A percentile compares a stretch with the other conserved stretches of the same genome.
Conservation (phyloP, 2,888 invertebrate species). For the Troglohyphantes excavatus region DNA sequence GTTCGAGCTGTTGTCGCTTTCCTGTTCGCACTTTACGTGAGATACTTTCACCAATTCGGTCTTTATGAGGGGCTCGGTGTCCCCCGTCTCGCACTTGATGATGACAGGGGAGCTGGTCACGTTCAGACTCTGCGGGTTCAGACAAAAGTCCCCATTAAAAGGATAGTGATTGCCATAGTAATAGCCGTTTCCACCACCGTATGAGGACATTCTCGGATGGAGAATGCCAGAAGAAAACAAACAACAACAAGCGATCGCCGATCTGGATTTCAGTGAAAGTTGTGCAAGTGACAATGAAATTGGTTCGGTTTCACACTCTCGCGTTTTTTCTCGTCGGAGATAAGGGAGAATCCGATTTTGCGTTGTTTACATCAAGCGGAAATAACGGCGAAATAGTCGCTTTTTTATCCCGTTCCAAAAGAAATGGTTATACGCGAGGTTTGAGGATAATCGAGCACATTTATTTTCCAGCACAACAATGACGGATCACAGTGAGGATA, state of each 20-base stretch:
- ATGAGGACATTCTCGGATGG: constrained; percentile 69
- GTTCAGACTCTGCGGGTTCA: constrained; percentile 51
- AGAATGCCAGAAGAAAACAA: constrained; percentile 42
- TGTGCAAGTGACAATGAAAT: constrained; percentile 46
- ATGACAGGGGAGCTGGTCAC: constrained; percentile 43
- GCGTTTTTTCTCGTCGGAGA: not conserved
- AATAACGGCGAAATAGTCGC: not conserved
- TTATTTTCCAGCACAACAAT: constrained; percentile 61
- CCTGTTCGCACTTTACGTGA: constrained; percentile 26
- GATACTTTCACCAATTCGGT: constrained; percentile 24
- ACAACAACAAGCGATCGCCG: constrained; percentile 37
- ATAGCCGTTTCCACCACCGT: constrained; percentile 67
- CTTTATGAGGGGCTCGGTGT: constrained; percentile 38
- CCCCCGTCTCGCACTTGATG: constrained; percentile 48
- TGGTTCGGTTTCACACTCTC: not conserved
- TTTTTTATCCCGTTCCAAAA: not conserved
- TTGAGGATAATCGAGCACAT: constrained; percentile 53
- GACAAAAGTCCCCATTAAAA: constrained; percentile 42
- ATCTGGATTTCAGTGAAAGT: constrained; percentile 25
- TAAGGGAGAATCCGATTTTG: constrained; percentile 9
- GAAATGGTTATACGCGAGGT: not conserved
- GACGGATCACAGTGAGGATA: constrained; percentile 43
- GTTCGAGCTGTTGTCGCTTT: constrained; percentile 6
- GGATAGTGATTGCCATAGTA: constrained; percentile 47
- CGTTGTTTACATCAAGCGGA: not conserved